A percentile compares a stretch with the other conserved stretches of the same genome.
Conservation (phyloP, 2,113 vertebrate genomes). For the Acrocephalus arundinaceus region DNA sequence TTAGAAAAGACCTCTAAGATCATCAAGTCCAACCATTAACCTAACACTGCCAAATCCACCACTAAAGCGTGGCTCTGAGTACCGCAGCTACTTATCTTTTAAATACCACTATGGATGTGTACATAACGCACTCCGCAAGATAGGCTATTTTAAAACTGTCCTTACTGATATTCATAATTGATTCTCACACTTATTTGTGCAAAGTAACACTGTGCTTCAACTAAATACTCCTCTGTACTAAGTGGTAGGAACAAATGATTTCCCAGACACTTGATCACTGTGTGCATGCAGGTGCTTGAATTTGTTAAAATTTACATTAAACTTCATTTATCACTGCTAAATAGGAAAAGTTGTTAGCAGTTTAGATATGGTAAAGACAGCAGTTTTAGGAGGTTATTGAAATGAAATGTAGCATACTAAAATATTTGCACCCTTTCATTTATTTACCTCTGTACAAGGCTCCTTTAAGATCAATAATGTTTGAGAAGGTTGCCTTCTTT, state of each 20-base stretch:
- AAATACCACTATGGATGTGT: accelerated
- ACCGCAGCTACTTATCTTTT: neutral
- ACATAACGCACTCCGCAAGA: neutral
- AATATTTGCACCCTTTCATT: neutral
- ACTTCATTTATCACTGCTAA: neutral
- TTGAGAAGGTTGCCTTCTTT: neutral
- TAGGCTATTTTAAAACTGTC: neutral
- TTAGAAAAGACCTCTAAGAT: neutral
- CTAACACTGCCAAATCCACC: neutral
- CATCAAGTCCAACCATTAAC: neutral
- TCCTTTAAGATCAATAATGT: neutral
- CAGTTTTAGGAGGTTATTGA: neutral
- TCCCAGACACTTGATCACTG: neutral
- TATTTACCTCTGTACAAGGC: neutral
- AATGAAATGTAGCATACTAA: neutral
- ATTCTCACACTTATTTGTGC: neutral
- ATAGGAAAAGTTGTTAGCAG: neutral
- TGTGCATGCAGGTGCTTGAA: neutral
- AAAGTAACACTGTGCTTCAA: neutral
- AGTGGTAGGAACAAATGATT: neutral
- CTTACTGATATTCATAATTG: neutral
- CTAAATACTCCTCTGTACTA: neutral
- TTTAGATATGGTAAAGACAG: neutral
- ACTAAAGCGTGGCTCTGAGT: neutral
- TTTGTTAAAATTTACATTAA: neutral